Percentiles rank a stretch among this genome's conserved stretches.
phyloP scores from a whole-genome alignment of 2,113 vertebrate species.

The Sylvilagus bachmani region DNA sequence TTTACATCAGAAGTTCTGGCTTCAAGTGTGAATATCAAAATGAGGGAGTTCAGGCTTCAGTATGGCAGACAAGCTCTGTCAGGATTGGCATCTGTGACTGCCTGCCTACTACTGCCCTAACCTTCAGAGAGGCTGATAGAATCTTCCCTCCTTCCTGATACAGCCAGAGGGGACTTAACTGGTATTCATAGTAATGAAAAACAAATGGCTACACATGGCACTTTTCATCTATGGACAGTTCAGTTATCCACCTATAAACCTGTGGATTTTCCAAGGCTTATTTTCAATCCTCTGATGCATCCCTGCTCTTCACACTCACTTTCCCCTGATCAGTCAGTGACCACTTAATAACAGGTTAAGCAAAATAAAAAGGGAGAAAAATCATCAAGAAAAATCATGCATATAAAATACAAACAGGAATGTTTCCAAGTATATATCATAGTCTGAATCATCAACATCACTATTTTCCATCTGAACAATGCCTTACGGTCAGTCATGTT shows the following conservation, averaged over 20 bases:
- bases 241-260: background rate
- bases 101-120: background rate
- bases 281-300: conserved; percentile 29
- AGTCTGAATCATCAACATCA: background rate
- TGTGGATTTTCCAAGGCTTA: background rate
- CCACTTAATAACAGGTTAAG: conserved; percentile 38
- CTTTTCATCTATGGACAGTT: conserved; percentile 6
- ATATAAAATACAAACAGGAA: background rate
- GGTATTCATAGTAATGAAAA: conserved; percentile 37
- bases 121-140: conserved; percentile 54
- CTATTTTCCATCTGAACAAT: background rate
- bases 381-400: background rate
- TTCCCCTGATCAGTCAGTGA: background rate
- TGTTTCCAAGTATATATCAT: background rate
- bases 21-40: background rate
- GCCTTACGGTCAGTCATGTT: background rate
- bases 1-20: background rate
- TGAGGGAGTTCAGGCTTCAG: background rate
- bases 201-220: background rate
- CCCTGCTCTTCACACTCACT: background rate
- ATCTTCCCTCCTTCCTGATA: background rate
- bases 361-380: conserved; percentile 33
- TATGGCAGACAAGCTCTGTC: background rate
- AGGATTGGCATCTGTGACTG: background rate
- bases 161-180: background rate